Evolutionary conservation across 2,888 invertebrate genomes (phyloP).

Genomic region (Xanthostigma xanthostigma): DNA sequence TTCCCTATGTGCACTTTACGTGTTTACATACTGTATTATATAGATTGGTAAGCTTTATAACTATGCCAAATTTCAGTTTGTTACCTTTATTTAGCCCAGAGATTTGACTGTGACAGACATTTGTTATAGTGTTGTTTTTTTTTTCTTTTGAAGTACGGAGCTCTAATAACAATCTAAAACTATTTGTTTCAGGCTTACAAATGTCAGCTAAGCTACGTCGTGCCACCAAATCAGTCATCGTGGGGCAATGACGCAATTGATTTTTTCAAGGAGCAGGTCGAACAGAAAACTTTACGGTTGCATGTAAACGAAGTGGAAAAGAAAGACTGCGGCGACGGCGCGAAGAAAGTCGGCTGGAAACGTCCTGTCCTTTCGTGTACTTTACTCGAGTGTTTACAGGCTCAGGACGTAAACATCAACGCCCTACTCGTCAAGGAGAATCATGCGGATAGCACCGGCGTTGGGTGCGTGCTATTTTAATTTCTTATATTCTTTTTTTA

Average conservation of each 20-base stretch:
- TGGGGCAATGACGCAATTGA: conserved; percentile 26
- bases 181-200: conserved; percentile 24
- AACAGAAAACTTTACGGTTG: conserved; percentile 25
- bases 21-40: no score
- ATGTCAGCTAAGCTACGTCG: conserved; percentile 30
- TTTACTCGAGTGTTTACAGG: conserved; percentile 24
- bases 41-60: no score
- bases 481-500: no score
- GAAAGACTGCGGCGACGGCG: conserved; percentile 6
- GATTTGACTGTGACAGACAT: no score
- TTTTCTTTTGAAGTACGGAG: no score
- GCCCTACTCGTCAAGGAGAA: conserved; percentile 32
- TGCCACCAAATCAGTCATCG: conserved; percentile 21
- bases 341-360: conserved; percentile 4
- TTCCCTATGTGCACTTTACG: no score
- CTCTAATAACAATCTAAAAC: no score
- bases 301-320: conserved; percentile 20
- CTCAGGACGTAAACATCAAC: conserved; percentile 33
- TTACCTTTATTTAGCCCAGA: no score
- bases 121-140: no score
- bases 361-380: conserved; percentile 24
- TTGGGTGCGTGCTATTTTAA: conserved; percentile 24
- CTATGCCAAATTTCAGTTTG: no score
- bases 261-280: conserved; percentile 25
- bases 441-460: conserved; percentile 34